Percentiles rank a stretch among this genome's conserved stretches.
These are phyloP conservation scores for Pipra filicauda DNA, from an alignment of 2,113 vertebrate species.

Conservation along the genomic window DNA sequence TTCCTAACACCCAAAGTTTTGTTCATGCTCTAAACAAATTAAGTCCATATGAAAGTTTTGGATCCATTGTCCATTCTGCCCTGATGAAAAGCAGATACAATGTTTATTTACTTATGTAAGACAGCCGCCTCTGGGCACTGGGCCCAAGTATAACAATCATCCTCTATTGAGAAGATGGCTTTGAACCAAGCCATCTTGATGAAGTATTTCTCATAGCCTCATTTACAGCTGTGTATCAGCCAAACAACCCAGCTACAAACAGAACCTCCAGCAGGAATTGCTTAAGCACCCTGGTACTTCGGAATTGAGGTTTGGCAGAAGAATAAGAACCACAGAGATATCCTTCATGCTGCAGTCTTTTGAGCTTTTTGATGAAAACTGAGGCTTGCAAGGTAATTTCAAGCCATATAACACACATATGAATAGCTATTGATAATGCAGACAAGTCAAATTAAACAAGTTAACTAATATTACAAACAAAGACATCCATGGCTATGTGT, in stretches of 20 bases:
- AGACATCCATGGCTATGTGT: background rate
- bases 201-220: slow-evolving; percentile 32
- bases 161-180: slow-evolving; percentile 11
- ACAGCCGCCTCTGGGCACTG: background rate
- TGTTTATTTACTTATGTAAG: slow-evolving; percentile 35
- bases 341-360: slow-evolving; percentile 16
- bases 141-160: slow-evolving; percentile 2
- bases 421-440: background rate
- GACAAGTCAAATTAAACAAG: slow-evolving; percentile 17
- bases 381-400: slow-evolving; percentile 9
- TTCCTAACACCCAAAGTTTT: background rate
- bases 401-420: background rate
- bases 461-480: background rate
- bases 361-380: background rate
- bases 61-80: background rate
- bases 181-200: slow-evolving; percentile 34
- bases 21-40: background rate
- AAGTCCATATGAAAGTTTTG: background rate
- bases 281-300: background rate
- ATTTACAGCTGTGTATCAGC: slow-evolving; percentile 38
- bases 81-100: background rate
- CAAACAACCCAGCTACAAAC: slow-evolving; percentile 25
- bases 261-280: slow-evolving; percentile 10
- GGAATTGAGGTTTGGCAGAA: background rate
- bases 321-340: background rate